Percentiles rank a stretch among this genome's conserved stretches.
phyloP scores from a whole-genome alignment of 2,888 invertebrate species.

The Xestoiulus laeticollis region DNA sequence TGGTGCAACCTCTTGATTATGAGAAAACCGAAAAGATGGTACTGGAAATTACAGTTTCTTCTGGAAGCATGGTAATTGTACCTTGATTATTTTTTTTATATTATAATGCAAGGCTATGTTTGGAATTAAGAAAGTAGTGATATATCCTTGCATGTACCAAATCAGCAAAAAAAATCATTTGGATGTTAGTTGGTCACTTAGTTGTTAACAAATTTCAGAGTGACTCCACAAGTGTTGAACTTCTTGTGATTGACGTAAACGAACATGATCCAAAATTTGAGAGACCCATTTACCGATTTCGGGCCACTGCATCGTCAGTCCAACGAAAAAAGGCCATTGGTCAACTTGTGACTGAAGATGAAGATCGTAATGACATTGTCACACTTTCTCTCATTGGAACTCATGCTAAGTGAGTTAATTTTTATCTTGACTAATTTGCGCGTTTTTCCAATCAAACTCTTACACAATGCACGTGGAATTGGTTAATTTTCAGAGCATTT shows the following conservation, averaged over 20 bases:
- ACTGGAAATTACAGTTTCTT: conserved; percentile 84
- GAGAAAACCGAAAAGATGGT: conserved; percentile 75
- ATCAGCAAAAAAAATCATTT: not conserved
- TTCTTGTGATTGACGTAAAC: conserved; percentile 85
- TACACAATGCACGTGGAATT: conserved; percentile 42
- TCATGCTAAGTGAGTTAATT: conserved; percentile 70
- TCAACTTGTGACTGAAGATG: conserved; percentile 85
- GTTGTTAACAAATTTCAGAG: conserved; percentile 69
- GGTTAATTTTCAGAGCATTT: conserved; percentile 68
- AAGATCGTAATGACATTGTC: conserved; percentile 80
- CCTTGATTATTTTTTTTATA: not conserved
- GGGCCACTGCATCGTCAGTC: conserved; percentile 59
- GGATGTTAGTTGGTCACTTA: too few species aligned
- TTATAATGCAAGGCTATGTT: not conserved
- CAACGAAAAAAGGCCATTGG: conserved; percentile 66
- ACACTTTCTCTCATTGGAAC: conserved; percentile 77
- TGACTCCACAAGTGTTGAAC: conserved; percentile 82
- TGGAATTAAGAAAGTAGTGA: not conserved
- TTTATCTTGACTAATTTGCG: not conserved
- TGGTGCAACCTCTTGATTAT: conserved; percentile 80
- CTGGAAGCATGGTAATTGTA: conserved; percentile 73
- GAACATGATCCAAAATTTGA: conserved; percentile 94
- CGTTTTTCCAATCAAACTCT: too few species aligned
- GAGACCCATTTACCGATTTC: conserved; percentile 86
- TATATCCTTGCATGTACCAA: not conserved